phyloP scores from a whole-genome alignment of 1,140 invertebrate genomes.

The Agrypnia vestita region DNA sequence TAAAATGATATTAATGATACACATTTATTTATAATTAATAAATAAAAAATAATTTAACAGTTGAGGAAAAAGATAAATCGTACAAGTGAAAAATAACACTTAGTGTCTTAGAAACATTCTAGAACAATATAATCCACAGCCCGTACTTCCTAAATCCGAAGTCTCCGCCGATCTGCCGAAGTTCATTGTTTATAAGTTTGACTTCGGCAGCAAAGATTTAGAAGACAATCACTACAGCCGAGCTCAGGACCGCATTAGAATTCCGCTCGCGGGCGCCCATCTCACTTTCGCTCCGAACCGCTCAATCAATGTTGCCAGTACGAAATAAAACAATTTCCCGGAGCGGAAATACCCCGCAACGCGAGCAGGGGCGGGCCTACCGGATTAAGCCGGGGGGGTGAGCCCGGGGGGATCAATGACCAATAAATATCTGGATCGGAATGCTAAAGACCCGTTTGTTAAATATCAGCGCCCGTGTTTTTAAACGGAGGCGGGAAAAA shows the following conservation, averaged over 20 bases:
- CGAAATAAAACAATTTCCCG: constrained; percentile 55
- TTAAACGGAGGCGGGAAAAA: constrained; percentile 2
- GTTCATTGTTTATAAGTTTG: constrained; percentile 3
- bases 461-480: constrained; percentile 31
- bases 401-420: constrained; percentile 52
- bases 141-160: neutral
- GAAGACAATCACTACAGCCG: constrained; percentile 16
- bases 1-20: too few relatives aligned
- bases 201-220: constrained; percentile 14
- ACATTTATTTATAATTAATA: too few relatives aligned
- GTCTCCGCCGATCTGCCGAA: neutral
- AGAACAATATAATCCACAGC: neutral
- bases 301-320: constrained; percentile 56
- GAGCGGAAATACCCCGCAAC: neutral
- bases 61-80: too few relatives aligned
- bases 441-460: constrained; percentile 51
- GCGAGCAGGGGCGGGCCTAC: neutral
- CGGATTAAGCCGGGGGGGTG: neutral
- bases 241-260: constrained; percentile 44
- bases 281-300: constrained; percentile 50
- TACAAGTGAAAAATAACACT: too few relatives aligned
- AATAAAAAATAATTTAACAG: too few relatives aligned
- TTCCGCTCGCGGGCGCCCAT: constrained; percentile 45
- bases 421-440: constrained; percentile 56
- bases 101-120: too few relatives aligned